phyloP scores from a whole-genome alignment of 2,797 vertebrate species.

The Pangasius sanitwongsei region DNA sequence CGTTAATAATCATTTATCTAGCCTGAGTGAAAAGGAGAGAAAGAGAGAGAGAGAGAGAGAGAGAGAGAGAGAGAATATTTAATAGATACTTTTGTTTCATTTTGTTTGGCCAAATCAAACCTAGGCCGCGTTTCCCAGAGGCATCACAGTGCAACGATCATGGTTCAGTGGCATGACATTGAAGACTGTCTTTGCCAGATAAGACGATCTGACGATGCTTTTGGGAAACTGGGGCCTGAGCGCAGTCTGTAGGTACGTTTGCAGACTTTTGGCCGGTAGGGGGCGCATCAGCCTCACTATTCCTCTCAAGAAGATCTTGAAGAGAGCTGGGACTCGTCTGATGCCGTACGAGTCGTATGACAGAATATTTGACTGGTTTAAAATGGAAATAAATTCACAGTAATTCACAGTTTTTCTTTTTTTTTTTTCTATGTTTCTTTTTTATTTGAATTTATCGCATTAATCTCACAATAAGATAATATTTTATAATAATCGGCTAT shows the following conservation, averaged over 20 bases:
- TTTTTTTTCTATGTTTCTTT: neutral
- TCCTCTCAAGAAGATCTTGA: slow-evolving; percentile 38
- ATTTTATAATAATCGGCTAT: neutral
- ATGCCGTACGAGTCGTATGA: neutral
- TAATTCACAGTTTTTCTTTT: neutral
- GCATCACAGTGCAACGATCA: too few relatives aligned
- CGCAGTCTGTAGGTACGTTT: slow-evolving; percentile 14
- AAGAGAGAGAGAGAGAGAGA: neutral
- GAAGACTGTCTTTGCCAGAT: neutral
- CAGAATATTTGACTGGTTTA: neutral
- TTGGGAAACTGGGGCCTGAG: neutral
- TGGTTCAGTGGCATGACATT: neutral
- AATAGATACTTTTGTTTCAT: neutral
- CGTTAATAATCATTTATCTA: neutral
- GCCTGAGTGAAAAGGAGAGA: neutral
- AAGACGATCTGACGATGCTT: neutral
- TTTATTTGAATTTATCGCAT: neutral
- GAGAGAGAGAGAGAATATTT: neutral
- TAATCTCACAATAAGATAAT: neutral
- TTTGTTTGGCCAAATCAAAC: neutral
- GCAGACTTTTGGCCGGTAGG: slow-evolving; percentile 56
- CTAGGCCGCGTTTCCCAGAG: neutral
- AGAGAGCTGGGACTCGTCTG: slow-evolving; percentile 53
- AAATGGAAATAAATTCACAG: neutral
- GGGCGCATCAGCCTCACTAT: slow-evolving; percentile 70